A percentile compares a stretch with the other conserved stretches of the same genome.
These are phyloP conservation scores for Dallia pectoralis DNA, from an alignment of 2,797 vertebrate genomes.

Conservation along the genomic window DNA sequence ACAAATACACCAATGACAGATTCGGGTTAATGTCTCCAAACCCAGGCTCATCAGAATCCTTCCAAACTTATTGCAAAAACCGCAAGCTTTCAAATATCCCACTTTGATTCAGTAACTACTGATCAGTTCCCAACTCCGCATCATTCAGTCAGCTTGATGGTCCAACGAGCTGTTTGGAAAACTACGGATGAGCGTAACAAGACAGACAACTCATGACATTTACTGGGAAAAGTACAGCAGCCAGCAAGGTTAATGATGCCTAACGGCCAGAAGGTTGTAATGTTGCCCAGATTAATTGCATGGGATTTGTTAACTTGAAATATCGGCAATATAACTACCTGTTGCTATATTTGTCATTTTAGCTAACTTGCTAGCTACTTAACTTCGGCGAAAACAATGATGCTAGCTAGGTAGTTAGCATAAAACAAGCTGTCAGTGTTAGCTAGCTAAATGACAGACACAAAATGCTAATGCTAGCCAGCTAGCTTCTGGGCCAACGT, in stretches of 20 bases:
- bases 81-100: slow-evolving; percentile 21
- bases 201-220: slow-evolving; percentile 13
- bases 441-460: not conserved
- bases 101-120: slow-evolving; percentile 50
- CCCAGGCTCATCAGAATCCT: slow-evolving; percentile 41
- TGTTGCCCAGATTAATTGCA: not conserved
- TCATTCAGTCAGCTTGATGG: slow-evolving; percentile 20
- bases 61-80: slow-evolving; percentile 24
- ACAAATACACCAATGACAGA: slow-evolving; percentile 38
- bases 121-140: slow-evolving; percentile 49
- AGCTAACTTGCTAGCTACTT: slow-evolving; percentile 20
- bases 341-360: slow-evolving; percentile 47
- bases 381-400: not conserved
- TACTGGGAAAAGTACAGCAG: not conserved
- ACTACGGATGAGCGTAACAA: slow-evolving; percentile 21
- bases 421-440: slow-evolving; percentile 1
- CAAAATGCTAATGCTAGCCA: slow-evolving; percentile 1
- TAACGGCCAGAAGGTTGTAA: slow-evolving; percentile 1
- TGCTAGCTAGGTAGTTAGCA: not conserved
- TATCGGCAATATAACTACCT: slow-evolving; percentile 45
- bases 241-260: not conserved
- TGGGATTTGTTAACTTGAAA: slow-evolving; percentile 8
- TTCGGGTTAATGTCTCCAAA: slow-evolving; percentile 25
- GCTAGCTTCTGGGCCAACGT: not conserved
- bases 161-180: slow-evolving; percentile 34